These are phyloP conservation scores for Rattus rattus DNA, from an alignment of 2,113 vertebrate genomes.

Conservation along the genomic window DNA sequence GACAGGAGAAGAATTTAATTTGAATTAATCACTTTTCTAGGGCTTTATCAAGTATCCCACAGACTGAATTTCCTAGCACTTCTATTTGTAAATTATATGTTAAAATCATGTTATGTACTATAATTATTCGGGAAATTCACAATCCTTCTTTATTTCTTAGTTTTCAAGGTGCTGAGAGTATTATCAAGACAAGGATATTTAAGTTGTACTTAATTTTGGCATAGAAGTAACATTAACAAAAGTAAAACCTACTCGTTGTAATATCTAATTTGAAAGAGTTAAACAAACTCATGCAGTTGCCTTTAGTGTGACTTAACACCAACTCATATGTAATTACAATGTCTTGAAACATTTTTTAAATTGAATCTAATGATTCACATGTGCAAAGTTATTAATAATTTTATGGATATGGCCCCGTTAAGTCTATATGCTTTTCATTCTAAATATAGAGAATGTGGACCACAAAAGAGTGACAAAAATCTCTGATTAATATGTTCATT, in stretches of 20 bases:
- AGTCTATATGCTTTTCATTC: background rate
- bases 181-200: background rate
- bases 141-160: background rate
- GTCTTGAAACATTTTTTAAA: background rate
- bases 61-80: background rate
- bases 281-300: background rate
- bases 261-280: background rate
- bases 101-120: background rate
- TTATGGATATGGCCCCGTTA: background rate
- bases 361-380: background rate
- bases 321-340: background rate
- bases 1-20: background rate
- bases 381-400: background rate
- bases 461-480: background rate
- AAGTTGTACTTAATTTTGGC: background rate
- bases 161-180: background rate
- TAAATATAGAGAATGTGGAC: background rate
- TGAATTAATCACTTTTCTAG: background rate
- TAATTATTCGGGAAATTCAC: background rate
- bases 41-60: background rate
- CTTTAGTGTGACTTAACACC: background rate
- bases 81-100: background rate
- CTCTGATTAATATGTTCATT: background rate
- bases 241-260: background rate
- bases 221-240: background rate